Conservation (phyloP, 1,140 invertebrate genomes). For the Megalopta genalis region DNA sequence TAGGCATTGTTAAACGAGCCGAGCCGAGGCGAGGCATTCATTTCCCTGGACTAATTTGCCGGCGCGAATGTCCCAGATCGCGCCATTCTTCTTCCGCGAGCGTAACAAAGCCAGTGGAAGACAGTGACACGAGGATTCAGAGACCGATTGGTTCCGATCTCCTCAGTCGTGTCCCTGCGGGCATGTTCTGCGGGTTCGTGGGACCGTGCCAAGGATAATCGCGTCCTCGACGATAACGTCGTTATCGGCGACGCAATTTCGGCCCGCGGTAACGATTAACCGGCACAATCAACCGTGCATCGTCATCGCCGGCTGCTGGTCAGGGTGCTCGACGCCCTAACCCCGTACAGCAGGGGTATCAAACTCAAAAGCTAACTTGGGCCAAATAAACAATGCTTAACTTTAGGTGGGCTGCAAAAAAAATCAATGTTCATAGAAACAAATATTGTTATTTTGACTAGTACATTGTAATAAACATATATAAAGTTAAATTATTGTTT, state of each 20-base stretch:
- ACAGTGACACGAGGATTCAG: background rate
- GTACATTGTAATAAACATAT: too few relatives aligned
- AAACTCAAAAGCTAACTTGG: too few relatives aligned
- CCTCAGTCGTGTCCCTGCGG: slow-evolving; percentile 15
- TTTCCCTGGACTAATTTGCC: too few relatives aligned
- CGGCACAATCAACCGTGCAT: slow-evolving; percentile 63
- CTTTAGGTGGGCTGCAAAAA: too few relatives aligned
- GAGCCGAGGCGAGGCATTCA: too few relatives aligned
- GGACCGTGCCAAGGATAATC: slow-evolving; percentile 56
- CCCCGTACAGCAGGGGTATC: too few relatives aligned
- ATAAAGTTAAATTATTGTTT: too few relatives aligned
- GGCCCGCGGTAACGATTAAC: slow-evolving; percentile 64
- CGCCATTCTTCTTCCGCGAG: background rate
- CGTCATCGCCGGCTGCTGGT: slow-evolving; percentile 42
- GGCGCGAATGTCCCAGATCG: too few relatives aligned
- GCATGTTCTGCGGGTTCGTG: slow-evolving; percentile 43
- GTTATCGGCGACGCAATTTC: slow-evolving; percentile 63
- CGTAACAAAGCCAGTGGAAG: background rate
- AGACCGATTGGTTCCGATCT: slow-evolving; percentile 20
- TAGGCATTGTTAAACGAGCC: too few relatives aligned
- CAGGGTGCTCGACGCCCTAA: background rate
- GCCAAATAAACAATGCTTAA: too few relatives aligned
- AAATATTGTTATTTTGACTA: too few relatives aligned
- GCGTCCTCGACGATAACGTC: slow-evolving; percentile 54
- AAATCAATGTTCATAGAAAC: too few relatives aligned